Base-by-base conservation (phyloP, 2,888 invertebrate genomes). In the Spilarctia lutea region DNA sequence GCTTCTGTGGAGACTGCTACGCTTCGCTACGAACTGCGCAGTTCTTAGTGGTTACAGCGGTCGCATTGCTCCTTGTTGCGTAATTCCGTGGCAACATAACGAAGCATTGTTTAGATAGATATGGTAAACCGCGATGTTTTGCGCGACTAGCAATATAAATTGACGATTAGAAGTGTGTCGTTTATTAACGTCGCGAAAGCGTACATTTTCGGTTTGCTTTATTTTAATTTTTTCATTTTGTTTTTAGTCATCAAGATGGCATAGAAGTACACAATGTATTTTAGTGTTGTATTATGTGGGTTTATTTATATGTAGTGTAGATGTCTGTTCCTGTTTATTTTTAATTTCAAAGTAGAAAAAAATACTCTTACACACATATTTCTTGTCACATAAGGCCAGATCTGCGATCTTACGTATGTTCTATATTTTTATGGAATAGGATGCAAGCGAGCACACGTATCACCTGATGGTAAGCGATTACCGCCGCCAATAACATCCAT, bases 111-210 rank as follows among this genome's bases (percentile, higher is more conserved):
- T n/a, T n/a, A n/a, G n/a, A 56, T n/a, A 67, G 20, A 76, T 80
- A 75, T 73, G 68, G 65, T 65, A 77, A 71, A 74, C 56, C 42
- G 74, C 66, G 65, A 42, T 68, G 42, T 73, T 72, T 79, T 74
- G 78, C 84, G 78, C 82, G 83, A 82, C 79, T 75, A 16, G 73
- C 76, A 67, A 60, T 63, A 78, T 74, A 78, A 78, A 81, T 75
- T 66, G 42, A 65, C 11, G 56, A 70, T 56, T 52, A 81, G 68
- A 56, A 27, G 33, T 75, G 65, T 70, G 81, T 30, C 66, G 69
- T 71, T 80, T 72, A 68, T 52, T 16, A 52, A 78, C 68, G 66
- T 73, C 6, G 10, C 3, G 10, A n/a, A 65, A 30, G 18, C 30
- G 7, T 77, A 65, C 39, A 67, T 52, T 63, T 42, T 65, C 48